These are phyloP conservation scores for Hoplodrina blanda DNA, from an alignment of 2,888 invertebrate genomes.

Conservation along the genomic window DNA sequence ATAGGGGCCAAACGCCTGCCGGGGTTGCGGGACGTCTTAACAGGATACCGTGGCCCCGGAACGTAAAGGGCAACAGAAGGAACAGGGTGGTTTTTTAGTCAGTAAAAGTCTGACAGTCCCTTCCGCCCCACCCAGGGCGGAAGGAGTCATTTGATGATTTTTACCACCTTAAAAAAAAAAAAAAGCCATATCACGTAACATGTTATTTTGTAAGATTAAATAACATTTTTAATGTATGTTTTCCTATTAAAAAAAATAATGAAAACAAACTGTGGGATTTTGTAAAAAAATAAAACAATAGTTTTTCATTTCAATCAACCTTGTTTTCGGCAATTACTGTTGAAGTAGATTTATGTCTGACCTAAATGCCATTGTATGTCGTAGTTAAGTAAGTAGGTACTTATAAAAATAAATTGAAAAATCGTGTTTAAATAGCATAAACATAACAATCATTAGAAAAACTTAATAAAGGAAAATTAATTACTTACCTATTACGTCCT, in stretches of 20 bases:
- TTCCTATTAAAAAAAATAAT: neutral
- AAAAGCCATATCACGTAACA: conserved; percentile 6
- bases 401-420: neutral
- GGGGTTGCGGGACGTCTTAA: no score
- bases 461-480: neutral
- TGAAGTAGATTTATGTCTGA: neutral
- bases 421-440: neutral
- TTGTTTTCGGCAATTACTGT: neutral
- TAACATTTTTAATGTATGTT: neutral
- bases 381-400: neutral
- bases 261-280: neutral
- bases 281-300: conserved; percentile 4
- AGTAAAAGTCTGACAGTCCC: no score
- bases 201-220: no score
- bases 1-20: no score
- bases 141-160: no score
- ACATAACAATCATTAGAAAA: neutral
- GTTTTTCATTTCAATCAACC: neutral
- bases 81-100: no score
- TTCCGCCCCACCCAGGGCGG: no score
- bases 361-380: neutral
- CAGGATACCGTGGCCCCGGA: no score
- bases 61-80: no score
- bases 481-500: neutral
- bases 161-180: no score